Base-by-base conservation (phyloP, 2,797 vertebrate genomes). In the Chloroceryle amazona region DNA sequence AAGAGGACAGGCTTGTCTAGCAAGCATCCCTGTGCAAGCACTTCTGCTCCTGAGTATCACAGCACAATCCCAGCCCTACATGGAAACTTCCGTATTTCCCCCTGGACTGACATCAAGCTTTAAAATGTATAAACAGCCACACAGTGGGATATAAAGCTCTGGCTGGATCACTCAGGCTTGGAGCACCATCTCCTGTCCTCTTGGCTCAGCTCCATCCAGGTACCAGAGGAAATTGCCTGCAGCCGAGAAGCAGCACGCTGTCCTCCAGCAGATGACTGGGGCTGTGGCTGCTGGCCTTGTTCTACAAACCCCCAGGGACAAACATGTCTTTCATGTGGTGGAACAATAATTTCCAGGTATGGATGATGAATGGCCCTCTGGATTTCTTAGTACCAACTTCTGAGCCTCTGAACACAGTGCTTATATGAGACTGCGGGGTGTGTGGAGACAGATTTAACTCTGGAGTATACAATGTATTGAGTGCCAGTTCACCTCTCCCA, bases 101-200 rank as follows among this genome's bases (percentile, higher is more conserved):
- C 8, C 19, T 8, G 31, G n/a, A 8, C n/a, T 86, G 41, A 35
- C 52, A 23, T 35, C 61, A 22, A 13, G 44, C 21, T 86, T 42
- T 33, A 1, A 63, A 82, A 20, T 3, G 22, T 37, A n/a, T 10
- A 75, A 72, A 4, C 11, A 47, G 54, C 31, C 39, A 55, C 0
- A 4, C 21, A 11, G 10, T 12, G 4, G 51, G 47, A 54, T 72
- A 41, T 12, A 25, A 33, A 62, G 80, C 35, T 35, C 58, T 78
- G 81, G 25, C 49, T 86, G 84, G 7, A 28, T 75, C 42, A 62
- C 65, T 81, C 65, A 70, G 95, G 62, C 94, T 88, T 81, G 41
- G 87, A 93, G 91, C 91, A 94, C 93, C 95, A 83, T 95, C 96
- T 94, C 92, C 86, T 93, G 89, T 95, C 65, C 72, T 86, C 61